phyloP scores from a whole-genome alignment of 2,797 vertebrate species.

The Pygocentrus nattereri region DNA sequence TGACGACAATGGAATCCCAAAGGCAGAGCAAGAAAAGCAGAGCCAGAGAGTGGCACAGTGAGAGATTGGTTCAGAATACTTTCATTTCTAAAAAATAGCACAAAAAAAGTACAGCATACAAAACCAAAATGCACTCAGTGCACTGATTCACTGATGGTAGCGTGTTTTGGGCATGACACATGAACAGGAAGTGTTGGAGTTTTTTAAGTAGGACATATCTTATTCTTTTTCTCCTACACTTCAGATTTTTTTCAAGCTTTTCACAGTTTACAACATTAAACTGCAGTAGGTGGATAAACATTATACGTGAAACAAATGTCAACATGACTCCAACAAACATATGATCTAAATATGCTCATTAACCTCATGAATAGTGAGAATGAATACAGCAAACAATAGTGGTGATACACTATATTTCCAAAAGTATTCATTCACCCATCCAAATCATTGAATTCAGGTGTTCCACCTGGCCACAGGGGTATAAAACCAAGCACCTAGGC shows the following conservation, averaged over 20 bases:
- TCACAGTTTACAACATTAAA: no score
- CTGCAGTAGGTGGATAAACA: no score
- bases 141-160: neutral
- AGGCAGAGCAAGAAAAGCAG: slow-evolving; percentile 10
- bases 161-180: neutral
- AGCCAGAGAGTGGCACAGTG: neutral
- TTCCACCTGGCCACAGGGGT: no score
- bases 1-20: slow-evolving; percentile 21
- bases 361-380: no score
- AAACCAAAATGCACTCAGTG: neutral
- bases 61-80: slow-evolving; percentile 29
- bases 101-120: neutral
- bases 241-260: neutral
- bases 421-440: no score
- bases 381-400: no score
- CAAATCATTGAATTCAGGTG: no score
- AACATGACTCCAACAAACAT: no score
- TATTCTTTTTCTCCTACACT: neutral
- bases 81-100: slow-evolving; percentile 2
- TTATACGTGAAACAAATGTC: no score
- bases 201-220: neutral
- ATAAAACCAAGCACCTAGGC: no score
- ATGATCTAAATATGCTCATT: no score
- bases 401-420: no score
- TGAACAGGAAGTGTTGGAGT: neutral